Conservation (phyloP, 2,113 vertebrate species). For the Gracilinanus agilis region DNA sequence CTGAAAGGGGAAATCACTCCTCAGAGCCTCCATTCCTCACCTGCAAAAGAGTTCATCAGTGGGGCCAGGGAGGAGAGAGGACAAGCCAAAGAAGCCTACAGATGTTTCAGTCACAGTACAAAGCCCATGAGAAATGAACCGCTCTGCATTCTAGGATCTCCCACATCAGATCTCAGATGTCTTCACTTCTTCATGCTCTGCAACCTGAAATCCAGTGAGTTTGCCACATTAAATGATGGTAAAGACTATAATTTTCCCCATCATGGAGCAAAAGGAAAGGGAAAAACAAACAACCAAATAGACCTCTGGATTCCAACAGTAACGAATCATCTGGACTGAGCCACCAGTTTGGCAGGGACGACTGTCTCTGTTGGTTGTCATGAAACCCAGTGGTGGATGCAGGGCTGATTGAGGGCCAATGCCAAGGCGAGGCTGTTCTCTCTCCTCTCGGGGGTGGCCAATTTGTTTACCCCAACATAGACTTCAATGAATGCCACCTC, state of each 20-base stretch:
- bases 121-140: slow-evolving; percentile 68
- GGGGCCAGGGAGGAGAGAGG: not conserved
- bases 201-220: slow-evolving; percentile 59
- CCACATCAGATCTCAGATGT: not conserved
- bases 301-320: slow-evolving; percentile 12
- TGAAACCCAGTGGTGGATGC: not conserved
- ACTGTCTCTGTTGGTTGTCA: not conserved
- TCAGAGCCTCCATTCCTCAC: not conserved
- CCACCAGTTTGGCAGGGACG: not conserved
- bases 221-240: not conserved
- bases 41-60: not conserved
- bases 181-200: slow-evolving; percentile 56
- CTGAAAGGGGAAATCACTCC: not conserved
- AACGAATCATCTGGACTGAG: not conserved
- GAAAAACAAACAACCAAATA: not conserved
- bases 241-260: slow-evolving; percentile 43
- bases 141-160: slow-evolving; percentile 52
- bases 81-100: not conserved
- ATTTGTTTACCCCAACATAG: not conserved
- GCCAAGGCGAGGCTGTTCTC: not conserved
- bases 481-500: not conserved
- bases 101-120: slow-evolving; percentile 3
- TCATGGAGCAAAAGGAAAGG: not conserved
- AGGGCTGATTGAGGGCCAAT: not conserved
- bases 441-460: not conserved